Evolutionary conservation across 2,888 invertebrate species (phyloP).

Genomic region (Ecdyonurus torrentis): DNA sequence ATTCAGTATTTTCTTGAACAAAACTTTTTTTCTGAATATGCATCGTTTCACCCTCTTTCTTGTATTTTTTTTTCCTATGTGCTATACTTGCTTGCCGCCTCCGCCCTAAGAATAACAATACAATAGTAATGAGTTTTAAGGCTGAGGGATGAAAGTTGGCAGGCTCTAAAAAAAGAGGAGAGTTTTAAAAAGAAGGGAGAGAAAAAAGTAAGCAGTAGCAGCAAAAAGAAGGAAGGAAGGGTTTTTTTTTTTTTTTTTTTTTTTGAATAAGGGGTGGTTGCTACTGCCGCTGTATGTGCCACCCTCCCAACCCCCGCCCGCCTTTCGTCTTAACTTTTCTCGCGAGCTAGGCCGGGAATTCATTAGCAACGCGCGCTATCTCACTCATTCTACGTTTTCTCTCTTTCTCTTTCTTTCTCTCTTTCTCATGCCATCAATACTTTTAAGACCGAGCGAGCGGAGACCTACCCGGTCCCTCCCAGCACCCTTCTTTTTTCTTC

Average conservation of each 20-base stretch:
- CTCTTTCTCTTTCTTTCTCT: neutral
- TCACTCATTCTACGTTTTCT: no score
- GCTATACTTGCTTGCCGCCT: neutral
- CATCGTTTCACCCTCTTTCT: neutral
- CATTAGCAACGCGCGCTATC: conserved; percentile 4
- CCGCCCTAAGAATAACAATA: neutral
- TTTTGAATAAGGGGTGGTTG: neutral
- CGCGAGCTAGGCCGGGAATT: conserved; percentile 2
- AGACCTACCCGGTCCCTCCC: neutral
- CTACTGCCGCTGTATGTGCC: neutral
- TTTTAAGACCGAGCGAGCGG: neutral
- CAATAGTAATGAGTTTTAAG: conserved; percentile 3
- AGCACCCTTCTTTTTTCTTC: neutral
- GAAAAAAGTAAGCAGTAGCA: neutral
- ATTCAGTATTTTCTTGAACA: neutral
- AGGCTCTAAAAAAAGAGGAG: neutral
- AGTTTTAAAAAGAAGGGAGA: neutral
- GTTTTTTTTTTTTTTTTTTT: no score
- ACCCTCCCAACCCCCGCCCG: neutral
- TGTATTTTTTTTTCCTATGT: neutral
- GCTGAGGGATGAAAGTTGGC: neutral
- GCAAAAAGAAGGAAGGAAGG: neutral
- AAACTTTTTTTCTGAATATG: neutral
- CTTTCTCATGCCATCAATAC: neutral
- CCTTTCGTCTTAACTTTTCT: neutral